Percentiles rank a stretch among this genome's conserved stretches.
phyloP scores from a whole-genome alignment of 2,113 vertebrate species.

The Solenodon paradoxus region DNA sequence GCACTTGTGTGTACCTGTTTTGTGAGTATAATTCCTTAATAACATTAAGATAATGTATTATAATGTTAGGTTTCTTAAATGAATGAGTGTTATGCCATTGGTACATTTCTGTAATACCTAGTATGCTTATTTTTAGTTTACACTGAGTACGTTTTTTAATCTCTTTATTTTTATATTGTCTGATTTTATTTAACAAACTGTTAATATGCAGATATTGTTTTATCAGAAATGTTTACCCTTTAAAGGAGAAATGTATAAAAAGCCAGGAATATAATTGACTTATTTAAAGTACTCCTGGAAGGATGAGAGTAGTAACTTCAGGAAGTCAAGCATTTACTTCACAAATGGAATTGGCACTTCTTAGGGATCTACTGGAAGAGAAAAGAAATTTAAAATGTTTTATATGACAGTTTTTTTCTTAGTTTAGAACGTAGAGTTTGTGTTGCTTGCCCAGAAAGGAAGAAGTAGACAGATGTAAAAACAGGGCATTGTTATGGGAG shows the following conservation, averaged over 20 bases:
- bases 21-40: neutral
- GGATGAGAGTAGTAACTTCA: neutral
- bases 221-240: neutral
- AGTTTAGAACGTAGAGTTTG: neutral
- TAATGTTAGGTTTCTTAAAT: neutral
- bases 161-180: neutral
- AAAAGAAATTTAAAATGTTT: neutral
- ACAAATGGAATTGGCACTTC: neutral
- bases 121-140: neutral
- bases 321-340: neutral
- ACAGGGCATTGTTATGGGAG: neutral
- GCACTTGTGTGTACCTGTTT: slow-evolving; percentile 31
- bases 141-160: neutral
- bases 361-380: neutral
- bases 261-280: neutral
- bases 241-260: neutral
- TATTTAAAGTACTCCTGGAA: neutral
- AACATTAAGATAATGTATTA: neutral
- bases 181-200: neutral
- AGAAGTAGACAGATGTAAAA: neutral
- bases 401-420: neutral
- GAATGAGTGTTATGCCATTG: neutral
- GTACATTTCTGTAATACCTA: neutral
- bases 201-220: neutral
- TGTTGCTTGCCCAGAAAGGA: neutral